Evolutionary conservation across 2,888 invertebrate species (phyloP).

Genomic region (Coelopa pilipes): DNA sequence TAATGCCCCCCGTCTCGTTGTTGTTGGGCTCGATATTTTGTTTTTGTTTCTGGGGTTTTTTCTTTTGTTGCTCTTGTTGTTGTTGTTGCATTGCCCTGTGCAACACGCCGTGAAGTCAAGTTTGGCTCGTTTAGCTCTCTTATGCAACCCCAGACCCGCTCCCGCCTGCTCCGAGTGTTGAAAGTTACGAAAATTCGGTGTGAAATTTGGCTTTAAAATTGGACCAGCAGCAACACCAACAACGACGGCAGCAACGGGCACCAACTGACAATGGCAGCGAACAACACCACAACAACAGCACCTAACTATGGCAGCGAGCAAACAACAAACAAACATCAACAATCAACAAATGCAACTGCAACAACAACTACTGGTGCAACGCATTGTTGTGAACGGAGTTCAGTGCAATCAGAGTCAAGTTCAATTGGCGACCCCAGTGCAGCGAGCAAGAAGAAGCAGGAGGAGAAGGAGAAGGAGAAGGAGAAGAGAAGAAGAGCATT

Average conservation of each 20-base stretch:
- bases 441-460: neutral
- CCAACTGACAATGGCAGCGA: neutral
- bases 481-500: too few species aligned
- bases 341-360: neutral
- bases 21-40: too few species aligned
- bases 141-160: neutral
- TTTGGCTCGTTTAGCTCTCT: neutral
- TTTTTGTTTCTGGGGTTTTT: neutral
- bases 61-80: neutral
- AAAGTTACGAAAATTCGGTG: too few species aligned
- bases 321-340: neutral
- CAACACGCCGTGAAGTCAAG: neutral
- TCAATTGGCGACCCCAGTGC: constrained; percentile 8
- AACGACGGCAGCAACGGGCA: too few species aligned
- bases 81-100: neutral
- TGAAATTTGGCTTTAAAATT: too few species aligned
- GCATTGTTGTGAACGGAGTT: neutral
- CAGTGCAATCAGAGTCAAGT: constrained; percentile 7
- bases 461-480: neutral
- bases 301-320: neutral
- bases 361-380: neutral
- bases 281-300: neutral
- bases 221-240: too few species aligned
- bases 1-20: neutral
- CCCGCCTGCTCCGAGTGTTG: neutral